Evolutionary conservation across 2,888 invertebrate species (phyloP), one percentile per base, ranked within the genome.

Genomic region (Dasysyrphus albostriatus): DNA sequence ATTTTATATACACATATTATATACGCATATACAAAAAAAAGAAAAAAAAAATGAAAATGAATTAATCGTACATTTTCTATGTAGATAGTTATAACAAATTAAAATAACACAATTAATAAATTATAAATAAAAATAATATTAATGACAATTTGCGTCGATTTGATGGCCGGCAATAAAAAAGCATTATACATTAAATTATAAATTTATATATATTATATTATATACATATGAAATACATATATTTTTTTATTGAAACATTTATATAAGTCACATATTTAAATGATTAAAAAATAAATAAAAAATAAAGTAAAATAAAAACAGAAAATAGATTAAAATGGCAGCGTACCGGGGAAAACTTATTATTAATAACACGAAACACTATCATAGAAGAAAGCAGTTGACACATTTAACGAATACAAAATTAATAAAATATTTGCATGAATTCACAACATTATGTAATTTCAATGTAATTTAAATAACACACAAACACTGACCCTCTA

Each of bases 181-280:
- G 75, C 79, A 85, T 77, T 81, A 85, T 74, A 85, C 75, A 75
- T 79, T 74, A 51, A 70, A 75, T 58, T 56, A 63, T 65, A 58
- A 72, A 67, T 61, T 54, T 63, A 76, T 39, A 63, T 51, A 72
- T 56, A 58, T 72, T 39, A 37, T 70, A 72, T 76, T 70, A 29
- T 69, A 76, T 80, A 84, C 78, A 78, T 75, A 65, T 78, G 83
- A 79, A 83, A 79, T 83, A 74, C 42, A 61, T 74, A 87, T 87
- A 87, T 87, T 87, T 87, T 87, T 87, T 87, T 87, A 87, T 87
- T 79, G 78, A 87, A 67, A 83, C 78, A 51, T 87, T 87, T 87
- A 83, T 85, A 85, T 87, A 82, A 87, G 82, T 87, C 87, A 75
- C 78, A 74, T 54, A 54, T 74, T 81, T 81, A 59, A 73, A 61